Percentiles rank a stretch among this genome's conserved stretches.
These are phyloP conservation scores for Hipparchia semele DNA, from an alignment of 2,888 invertebrate species.

Conservation along the genomic window DNA sequence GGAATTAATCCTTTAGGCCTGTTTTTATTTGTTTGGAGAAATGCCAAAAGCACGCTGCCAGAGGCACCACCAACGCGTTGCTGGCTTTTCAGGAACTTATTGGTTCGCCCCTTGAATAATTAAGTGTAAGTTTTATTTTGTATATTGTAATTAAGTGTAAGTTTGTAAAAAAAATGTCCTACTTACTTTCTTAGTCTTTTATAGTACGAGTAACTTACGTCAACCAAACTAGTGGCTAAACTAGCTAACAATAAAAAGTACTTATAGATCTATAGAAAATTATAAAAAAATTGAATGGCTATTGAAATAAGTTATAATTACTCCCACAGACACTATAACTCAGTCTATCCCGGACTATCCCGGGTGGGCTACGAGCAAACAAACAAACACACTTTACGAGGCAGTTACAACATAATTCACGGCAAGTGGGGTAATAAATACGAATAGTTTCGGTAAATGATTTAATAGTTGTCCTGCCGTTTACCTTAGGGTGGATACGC, in stretches of 20 bases:
- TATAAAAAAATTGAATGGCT: neutral
- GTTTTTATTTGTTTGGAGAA: no score
- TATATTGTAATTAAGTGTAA: no score
- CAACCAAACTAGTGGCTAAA: neutral
- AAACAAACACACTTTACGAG: constrained; percentile 66
- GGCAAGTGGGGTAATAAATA: constrained; percentile 68
- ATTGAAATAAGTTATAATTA: constrained; percentile 31
- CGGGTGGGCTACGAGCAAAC: constrained; percentile 59
- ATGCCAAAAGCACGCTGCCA: no score
- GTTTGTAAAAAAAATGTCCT: no score
- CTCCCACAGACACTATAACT: constrained; percentile 30
- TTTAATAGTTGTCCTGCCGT: constrained; percentile 58
- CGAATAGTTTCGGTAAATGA: constrained; percentile 74
- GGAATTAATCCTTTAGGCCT: no score
- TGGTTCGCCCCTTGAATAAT: no score
- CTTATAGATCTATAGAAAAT: neutral
- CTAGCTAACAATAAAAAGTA: neutral
- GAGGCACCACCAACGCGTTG: no score
- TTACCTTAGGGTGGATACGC: constrained; percentile 18
- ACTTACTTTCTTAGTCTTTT: no score
- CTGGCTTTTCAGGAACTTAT: no score
- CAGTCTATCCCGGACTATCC: constrained; percentile 42
- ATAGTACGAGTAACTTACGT: no score
- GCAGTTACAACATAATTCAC: constrained; percentile 72
- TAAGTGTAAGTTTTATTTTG: no score